Evolutionary conservation across 2,888 invertebrate species (phyloP).

Genomic region (Scaptomyza flava): DNA sequence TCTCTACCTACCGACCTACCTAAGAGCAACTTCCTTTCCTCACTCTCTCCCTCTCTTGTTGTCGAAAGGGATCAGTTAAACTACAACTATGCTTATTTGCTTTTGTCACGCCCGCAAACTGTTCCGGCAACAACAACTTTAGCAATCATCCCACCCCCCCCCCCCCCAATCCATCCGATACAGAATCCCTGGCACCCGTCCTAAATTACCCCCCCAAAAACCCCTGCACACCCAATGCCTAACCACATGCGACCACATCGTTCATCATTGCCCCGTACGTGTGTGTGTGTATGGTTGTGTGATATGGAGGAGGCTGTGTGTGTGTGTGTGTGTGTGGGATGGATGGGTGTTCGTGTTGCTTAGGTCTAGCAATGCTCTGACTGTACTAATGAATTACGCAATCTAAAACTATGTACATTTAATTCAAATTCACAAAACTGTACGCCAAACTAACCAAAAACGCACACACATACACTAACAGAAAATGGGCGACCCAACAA

Average conservation of each 20-base stretch:
- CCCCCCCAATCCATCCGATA: background rate
- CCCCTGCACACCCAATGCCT: conserved; percentile 49
- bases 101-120: conserved; percentile 55
- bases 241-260: conserved; percentile 81
- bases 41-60: background rate
- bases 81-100: conserved; percentile 69
- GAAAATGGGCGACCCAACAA: conserved; percentile 26
- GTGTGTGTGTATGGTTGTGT: conserved; percentile 9
- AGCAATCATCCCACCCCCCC: background rate
- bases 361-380: conserved; percentile 63
- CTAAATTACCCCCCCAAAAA: conserved; percentile 42
- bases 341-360: conserved; percentile 20
- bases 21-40: conserved; percentile 18
- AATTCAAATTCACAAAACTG: conserved; percentile 81
- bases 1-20: conserved; percentile 19
- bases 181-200: conserved; percentile 18
- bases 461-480: conserved; percentile 33
- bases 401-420: conserved; percentile 83
- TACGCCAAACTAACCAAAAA: conserved; percentile 73
- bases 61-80: conserved; percentile 54
- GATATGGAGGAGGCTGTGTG: conserved; percentile 33
- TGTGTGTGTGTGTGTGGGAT: background rate
- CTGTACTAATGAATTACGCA: conserved; percentile 83
- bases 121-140: conserved; percentile 20
- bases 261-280: conserved; percentile 78